These are phyloP conservation scores for Lepeophtheirus nordmannii DNA, from an alignment of 2,888 invertebrate genomes.

Conservation along the genomic window DNA sequence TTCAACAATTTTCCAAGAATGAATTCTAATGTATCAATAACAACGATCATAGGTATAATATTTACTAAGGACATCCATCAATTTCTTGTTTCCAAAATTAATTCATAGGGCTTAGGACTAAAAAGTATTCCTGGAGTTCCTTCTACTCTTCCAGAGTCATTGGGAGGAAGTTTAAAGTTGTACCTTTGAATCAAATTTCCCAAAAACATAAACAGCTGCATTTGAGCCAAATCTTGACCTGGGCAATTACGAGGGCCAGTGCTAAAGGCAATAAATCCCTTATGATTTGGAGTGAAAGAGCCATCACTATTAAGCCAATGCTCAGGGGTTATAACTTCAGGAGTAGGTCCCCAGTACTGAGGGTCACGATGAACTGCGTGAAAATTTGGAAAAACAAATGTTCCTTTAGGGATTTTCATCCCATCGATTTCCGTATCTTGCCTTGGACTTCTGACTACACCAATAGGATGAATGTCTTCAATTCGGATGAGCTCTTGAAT, in stretches of 20 bases:
- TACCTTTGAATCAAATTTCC: constrained; percentile 20
- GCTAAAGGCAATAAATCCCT: constrained; percentile 18
- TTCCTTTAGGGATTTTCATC: constrained; percentile 24
- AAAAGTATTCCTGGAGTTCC: neutral
- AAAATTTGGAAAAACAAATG: constrained; percentile 25
- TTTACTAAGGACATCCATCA: too few species aligned
- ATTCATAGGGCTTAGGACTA: constrained; percentile 4
- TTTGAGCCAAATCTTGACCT: constrained; percentile 18
- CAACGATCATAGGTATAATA: too few species aligned
- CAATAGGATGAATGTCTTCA: constrained; percentile 22
- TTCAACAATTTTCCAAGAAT: too few species aligned
- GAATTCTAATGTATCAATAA: too few species aligned
- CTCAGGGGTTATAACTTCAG: constrained; percentile 24
- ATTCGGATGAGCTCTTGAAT: constrained; percentile 20
- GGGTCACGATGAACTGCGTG: constrained; percentile 25
- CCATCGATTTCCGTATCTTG: constrained; percentile 23
- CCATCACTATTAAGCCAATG: constrained; percentile 21
- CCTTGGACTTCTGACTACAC: constrained; percentile 21
- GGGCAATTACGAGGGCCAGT: constrained; percentile 21
- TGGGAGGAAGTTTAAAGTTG: constrained; percentile 15
- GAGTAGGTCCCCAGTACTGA: constrained; percentile 19
- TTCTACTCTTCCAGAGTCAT: constrained; percentile 12
- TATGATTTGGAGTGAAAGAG: constrained; percentile 9
- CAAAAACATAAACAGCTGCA: constrained; percentile 18
- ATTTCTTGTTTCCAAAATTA: neutral